Evolutionary conservation across 2,888 invertebrate species (phyloP).

Genomic region (Stenurella melanura): DNA sequence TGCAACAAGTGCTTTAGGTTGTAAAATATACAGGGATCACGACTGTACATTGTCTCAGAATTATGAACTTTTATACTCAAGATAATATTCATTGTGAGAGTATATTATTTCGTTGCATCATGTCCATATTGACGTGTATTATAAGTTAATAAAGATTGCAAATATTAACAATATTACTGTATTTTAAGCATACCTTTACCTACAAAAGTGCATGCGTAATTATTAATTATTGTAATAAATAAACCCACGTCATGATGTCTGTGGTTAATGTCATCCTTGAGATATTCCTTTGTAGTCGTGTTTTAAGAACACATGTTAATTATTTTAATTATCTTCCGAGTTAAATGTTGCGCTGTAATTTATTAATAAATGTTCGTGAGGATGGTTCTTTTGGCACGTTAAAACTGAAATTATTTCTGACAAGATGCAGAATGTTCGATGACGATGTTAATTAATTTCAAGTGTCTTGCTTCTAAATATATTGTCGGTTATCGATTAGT

Average conservation of each 20-base stretch:
- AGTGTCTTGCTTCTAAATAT: background rate
- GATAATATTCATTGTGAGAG: background rate
- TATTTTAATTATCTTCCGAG: background rate
- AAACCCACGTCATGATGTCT: background rate
- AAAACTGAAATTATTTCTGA: background rate
- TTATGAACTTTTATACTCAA: too few relatives aligned
- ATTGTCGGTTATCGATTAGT: background rate
- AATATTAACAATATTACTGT: background rate
- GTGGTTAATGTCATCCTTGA: background rate
- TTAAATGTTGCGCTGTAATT: background rate
- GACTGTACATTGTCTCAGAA: too few relatives aligned
- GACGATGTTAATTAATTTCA: background rate
- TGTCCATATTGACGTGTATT: background rate
- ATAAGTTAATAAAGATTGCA: background rate
- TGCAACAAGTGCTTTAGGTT: too few relatives aligned
- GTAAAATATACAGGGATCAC: too few relatives aligned
- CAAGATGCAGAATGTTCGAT: background rate
- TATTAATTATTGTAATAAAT: background rate
- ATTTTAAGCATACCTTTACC: too few relatives aligned
- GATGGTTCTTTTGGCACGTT: background rate
- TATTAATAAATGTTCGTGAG: background rate
- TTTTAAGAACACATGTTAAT: background rate
- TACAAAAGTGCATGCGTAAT: too few relatives aligned
- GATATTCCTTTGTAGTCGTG: background rate
- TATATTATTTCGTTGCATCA: slow-evolving; percentile 18